Evolutionary conservation across 1,140 invertebrate species (phyloP), one percentile per base, ranked within the genome.

Genomic region (Mizuhopecten yessoensis): DNA sequence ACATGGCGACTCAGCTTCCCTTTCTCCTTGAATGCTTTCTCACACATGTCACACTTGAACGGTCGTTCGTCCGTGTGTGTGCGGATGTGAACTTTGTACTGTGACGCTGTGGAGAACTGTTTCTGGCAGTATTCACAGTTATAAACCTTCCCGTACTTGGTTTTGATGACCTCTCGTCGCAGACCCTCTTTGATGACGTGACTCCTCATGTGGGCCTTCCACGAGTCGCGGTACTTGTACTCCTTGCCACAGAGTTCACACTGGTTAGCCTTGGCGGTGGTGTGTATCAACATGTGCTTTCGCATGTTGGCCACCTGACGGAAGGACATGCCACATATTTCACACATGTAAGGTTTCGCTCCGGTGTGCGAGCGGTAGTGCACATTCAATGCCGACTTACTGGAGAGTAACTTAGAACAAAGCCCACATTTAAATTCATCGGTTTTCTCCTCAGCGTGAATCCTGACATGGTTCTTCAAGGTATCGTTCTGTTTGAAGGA

Each of bases 1-100:
- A 99, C 99, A 96, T 99, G 99, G 94, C 99, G 97, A 97, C 99
- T 99, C 33, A 99, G 97, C 97, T 99, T 99, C 49, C 99, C 99
- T 89, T 98, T 98, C 20, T 98, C 98, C 92, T 98, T 98, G 91
- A 99, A 98, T 29, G 97, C 97, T 95, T 98, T 98, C 90, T 98
- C 98, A 94, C 98, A 99, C 86, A 99, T 97, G 0, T 97, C 97
- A 96, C 98, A 99, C 45, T 98, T 97, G 93, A 98, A 98, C 9
- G 98, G 98, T 93, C 98, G 98, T 20, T 98, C 97, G 49, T 98
- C 98, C 57, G 97, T 97, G 95, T 98, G 97, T 3, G 98, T 98
- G 13, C 92, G 33, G 33, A 90, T 42, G n/a, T 92, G 91, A 0
- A 92, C 91, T 89, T 90, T 92, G 42, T 92, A 88, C 33, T 92